Base-by-base conservation (phyloP, 2,797 vertebrate species). In the Premnoplex brunnescens region DNA sequence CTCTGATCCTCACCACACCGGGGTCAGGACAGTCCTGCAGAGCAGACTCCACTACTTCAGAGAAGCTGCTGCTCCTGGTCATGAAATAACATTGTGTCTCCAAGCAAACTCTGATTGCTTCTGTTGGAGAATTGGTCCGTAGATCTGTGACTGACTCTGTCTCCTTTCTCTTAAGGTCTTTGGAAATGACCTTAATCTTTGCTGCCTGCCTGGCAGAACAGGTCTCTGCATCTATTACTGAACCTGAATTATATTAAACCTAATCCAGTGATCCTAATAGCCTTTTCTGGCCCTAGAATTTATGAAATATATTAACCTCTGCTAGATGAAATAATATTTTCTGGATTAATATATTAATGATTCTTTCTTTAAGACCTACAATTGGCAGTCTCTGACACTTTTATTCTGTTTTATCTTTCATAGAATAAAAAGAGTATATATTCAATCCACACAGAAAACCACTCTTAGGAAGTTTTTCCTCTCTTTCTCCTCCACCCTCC, bases 281-380 rank as follows among this genome's bases (percentile, higher is more conserved):
- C 71, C 52, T 92, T 93, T 95, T 74, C 77, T 85, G 83, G 41
- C 63, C 90, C 48, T 56, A 60, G 63, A 95, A 79, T 66, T 24
- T 68, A 41, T 86, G 59, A 92, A 74, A 77, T 54, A 11, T 77
- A 68, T 96, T 93, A 88, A 88, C 63, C 52, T 85, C 62, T 63
- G 49, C 28, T 69, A 68, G 72, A 78, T 77, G 69, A 64, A 92
- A 92, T 94, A 94, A 75, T 44, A 64, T 60, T 79, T 89, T 91
- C 41, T 72, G 63, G 67, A 73, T 18, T 93, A 87, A 93, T 67
- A 78, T 67, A 13, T 49, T 89, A 87, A 94, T 94, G 30, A 88
- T 78, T 94, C 66, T 86, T 96, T 86, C 73, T 73, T 88, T 77
- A 93, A 93, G 89, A 88, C 3, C 39, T 85, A 55, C 85, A 96